Percentiles rank a stretch among this genome's conserved stretches.
Evolutionary conservation across 2,888 invertebrate genomes (phyloP).

Genomic region (Scrobipalpa atriplicella): DNA sequence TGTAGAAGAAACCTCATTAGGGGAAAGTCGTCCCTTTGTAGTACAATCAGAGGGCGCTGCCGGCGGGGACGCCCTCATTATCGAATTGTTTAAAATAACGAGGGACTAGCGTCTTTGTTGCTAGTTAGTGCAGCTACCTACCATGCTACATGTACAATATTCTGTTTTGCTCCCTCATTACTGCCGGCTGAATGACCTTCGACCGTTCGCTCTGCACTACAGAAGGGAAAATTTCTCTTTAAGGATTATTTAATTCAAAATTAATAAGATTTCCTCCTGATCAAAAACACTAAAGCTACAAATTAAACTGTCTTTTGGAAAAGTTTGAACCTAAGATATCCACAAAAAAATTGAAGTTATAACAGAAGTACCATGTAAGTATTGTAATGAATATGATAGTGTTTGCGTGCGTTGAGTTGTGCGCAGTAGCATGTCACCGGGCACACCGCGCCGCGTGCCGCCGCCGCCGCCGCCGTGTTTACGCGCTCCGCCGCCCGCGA

Average conservation of each 20-base stretch:
- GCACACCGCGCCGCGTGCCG: conserved; percentile 46
- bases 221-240: not conserved
- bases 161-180: conserved; percentile 13
- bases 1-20: conserved; percentile 67
- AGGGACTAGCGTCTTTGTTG: conserved; percentile 58
- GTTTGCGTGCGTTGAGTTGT: conserved; percentile 13
- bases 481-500: conserved; percentile 61
- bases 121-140: conserved; percentile 42
- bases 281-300: not conserved
- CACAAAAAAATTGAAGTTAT: not conserved
- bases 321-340: not conserved
- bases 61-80: conserved; percentile 61
- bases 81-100: conserved; percentile 81
- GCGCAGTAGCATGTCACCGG: conserved; percentile 28
- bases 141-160: conserved; percentile 9
- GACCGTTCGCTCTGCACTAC: not conserved
- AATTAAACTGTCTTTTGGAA: no score
- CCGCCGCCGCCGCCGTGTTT: conserved; percentile 46
- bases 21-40: conserved; percentile 62
- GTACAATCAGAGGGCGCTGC: conserved; percentile 58
- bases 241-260: not conserved
- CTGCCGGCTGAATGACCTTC: not conserved
- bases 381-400: not conserved
- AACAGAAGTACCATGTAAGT: not conserved
- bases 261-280: not conserved